Evolutionary conservation across 2,113 vertebrate genomes (phyloP), one percentile per base, ranked within the genome.

Genomic region (Ochotona curzoniae): DNA sequence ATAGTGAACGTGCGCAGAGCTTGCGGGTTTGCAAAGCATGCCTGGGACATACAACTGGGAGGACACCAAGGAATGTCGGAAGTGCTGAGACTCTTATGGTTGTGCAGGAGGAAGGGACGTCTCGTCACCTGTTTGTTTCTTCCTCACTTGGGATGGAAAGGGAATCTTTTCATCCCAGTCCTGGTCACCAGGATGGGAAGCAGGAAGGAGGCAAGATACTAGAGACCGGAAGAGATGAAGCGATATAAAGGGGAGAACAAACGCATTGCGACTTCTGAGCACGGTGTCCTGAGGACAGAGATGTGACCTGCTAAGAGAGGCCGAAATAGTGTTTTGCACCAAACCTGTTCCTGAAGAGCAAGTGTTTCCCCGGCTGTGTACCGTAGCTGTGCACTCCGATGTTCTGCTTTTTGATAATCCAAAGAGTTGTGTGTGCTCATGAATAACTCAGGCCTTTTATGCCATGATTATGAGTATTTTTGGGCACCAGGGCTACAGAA

Each of bases 401-500:
- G 10, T 13, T 17, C 14, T 49, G 60, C 1, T 2, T 23, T 76
- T 66, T 12, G 35, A 14, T 38, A 76, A 81, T n/a, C 20, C 51
- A 88, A 64, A 66, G 61, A 76, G 80, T 15, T 13, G 20, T 26
- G 26, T 57, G 35, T 20, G n/a, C 15, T 60, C 23, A 8, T 9
- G n/a, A 67, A 84, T 67, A 95, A 66, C 30, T 44, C 69, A 20
- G 47, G 9, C 11, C 51, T 83, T 89, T 93, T 80, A 44, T 83
- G n/a, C 80, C 35, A 21, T 61, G 54, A 61, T 4, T 61, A 66
- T 80, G 54, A 61, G 8, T 61, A 66, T 80, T 89, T 83, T 60
- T 91, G 66, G 66, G 44, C 38, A 80, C 23, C 28, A 90, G 67
- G 54, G 21, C 60, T 47, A 70, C 32, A 35, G 82, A 92, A 44